Evolutionary conservation across 2,797 vertebrate species (phyloP).

Genomic region (Mallotus villosus): DNA sequence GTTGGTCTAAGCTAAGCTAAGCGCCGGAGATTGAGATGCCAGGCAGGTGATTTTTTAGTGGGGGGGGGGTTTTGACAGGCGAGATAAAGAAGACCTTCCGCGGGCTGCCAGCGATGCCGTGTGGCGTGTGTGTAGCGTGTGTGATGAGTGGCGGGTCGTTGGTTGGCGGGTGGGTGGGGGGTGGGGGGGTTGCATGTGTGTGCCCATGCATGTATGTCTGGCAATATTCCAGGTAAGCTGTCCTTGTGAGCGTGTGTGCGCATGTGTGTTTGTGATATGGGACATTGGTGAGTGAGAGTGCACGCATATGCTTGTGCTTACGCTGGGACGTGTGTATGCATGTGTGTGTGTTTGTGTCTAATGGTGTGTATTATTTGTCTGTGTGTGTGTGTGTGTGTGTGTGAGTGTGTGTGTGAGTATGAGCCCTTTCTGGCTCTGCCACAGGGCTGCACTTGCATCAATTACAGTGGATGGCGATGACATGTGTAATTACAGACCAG

Average conservation of each 20-base stretch:
- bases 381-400: neutral
- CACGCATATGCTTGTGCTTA: too few relatives aligned
- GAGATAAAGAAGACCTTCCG: slow-evolving; percentile 54
- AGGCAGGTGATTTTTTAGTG: slow-evolving; percentile 71
- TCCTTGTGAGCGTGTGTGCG: neutral
- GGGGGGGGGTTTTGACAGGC: slow-evolving; percentile 50
- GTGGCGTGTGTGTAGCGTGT: slow-evolving; percentile 37
- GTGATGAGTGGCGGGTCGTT: slow-evolving; percentile 42
- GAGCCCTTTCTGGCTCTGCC: slow-evolving; percentile 69
- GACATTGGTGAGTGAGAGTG: neutral
- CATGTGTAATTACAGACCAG: slow-evolving; percentile 88
- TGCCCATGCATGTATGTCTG: slow-evolving; percentile 37
- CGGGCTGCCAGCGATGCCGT: slow-evolving; percentile 38
- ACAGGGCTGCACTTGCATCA: slow-evolving; percentile 80
- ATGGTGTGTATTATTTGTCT: slow-evolving; percentile 3
- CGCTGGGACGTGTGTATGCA: neutral
- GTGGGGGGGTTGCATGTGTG: slow-evolving; percentile 37
- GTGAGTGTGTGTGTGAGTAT: slow-evolving; percentile 28
- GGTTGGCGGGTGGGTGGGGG: too few relatives aligned
- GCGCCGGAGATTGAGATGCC: slow-evolving; percentile 60
- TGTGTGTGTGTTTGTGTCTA: slow-evolving; percentile 58
- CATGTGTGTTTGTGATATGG: slow-evolving; percentile 1
- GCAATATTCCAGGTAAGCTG: neutral
- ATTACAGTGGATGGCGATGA: slow-evolving; percentile 83
- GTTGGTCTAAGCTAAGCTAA: slow-evolving; percentile 64